A percentile compares a stretch with the other conserved stretches of the same genome.
Conservation (phyloP, 2,888 invertebrate species). For the Pristionchus mayeri region DNA sequence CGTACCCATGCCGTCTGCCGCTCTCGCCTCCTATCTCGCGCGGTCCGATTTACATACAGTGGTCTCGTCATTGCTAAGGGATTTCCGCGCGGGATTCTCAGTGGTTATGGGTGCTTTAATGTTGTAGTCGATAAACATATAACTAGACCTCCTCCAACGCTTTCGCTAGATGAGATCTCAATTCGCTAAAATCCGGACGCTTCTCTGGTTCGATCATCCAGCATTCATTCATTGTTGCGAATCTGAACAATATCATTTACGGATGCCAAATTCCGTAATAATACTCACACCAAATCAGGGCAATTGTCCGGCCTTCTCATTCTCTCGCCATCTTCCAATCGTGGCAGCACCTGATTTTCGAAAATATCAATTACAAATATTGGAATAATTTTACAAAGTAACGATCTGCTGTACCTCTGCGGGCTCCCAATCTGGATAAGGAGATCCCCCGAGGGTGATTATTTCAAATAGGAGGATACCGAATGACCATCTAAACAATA, state of each 20-base stretch:
- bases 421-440: constrained; percentile 10
- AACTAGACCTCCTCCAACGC: not conserved
- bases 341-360: not conserved
- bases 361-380: not conserved
- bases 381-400: not conserved
- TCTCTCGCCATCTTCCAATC: constrained; percentile 13
- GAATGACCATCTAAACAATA: constrained; percentile 12
- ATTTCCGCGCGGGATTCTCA: too few species aligned
- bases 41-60: too few species aligned
- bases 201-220: not conserved
- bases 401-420: not conserved
- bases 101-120: too few species aligned
- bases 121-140: too few species aligned
- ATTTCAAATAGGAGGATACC: constrained; percentile 33
- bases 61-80: too few species aligned
- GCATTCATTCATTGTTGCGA: constrained; percentile 1
- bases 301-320: constrained; percentile 33
- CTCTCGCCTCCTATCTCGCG: too few species aligned
- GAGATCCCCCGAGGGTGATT: constrained; percentile 34
- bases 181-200: not conserved
- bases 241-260: not conserved
- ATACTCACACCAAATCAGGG: constrained; percentile 11
- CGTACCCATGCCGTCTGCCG: too few species aligned
- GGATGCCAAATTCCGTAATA: not conserved
- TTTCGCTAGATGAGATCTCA: not conserved